phyloP scores from a whole-genome alignment of 2,797 vertebrate genomes.

The Chanos chanos region DNA sequence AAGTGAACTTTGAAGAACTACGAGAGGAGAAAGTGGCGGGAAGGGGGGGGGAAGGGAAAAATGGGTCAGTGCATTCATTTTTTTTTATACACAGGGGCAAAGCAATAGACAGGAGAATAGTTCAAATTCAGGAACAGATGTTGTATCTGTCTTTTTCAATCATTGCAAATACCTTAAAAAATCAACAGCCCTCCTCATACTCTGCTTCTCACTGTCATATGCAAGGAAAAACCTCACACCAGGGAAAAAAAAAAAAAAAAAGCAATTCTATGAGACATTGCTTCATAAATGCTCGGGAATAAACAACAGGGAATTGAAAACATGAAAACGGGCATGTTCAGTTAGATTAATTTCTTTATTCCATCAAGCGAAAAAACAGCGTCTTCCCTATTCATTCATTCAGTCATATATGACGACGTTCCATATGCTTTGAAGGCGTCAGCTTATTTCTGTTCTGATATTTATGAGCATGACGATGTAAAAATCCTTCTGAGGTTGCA shows the following conservation, averaged over 20 bases:
- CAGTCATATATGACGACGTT: conserved; percentile 21
- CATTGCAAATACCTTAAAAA: conserved; percentile 51
- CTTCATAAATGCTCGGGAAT: conserved; percentile 27
- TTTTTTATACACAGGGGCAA: conserved; percentile 54
- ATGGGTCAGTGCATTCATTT: conserved; percentile 63
- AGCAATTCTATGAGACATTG: conserved; percentile 11
- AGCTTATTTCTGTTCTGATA: conserved; percentile 19
- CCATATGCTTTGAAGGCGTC: conserved; percentile 16
- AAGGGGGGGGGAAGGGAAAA: conserved; percentile 33
- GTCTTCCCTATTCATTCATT: conserved; percentile 25
- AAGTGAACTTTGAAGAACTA: conserved; percentile 23
- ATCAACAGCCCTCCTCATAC: not conserved
- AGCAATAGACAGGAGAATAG: conserved; percentile 55
- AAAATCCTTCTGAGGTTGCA: conserved; percentile 6
- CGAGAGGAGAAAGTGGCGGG: conserved; percentile 26
- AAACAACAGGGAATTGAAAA: conserved; percentile 30
- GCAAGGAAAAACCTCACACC: not conserved
- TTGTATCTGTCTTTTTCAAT: conserved; percentile 60
- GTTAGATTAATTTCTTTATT: conserved; percentile 4
- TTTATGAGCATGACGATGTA: conserved; percentile 13
- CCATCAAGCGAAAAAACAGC: not conserved
- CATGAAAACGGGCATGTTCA: conserved; percentile 1
- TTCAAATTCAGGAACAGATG: conserved; percentile 66
- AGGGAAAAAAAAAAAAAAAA: conserved; percentile 11
- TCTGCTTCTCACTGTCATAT: not conserved